Percentiles rank a stretch among this genome's conserved stretches.
These are phyloP conservation scores for Mycalesis mineus DNA, from an alignment of 2,888 invertebrate species.

Conservation along the genomic window DNA sequence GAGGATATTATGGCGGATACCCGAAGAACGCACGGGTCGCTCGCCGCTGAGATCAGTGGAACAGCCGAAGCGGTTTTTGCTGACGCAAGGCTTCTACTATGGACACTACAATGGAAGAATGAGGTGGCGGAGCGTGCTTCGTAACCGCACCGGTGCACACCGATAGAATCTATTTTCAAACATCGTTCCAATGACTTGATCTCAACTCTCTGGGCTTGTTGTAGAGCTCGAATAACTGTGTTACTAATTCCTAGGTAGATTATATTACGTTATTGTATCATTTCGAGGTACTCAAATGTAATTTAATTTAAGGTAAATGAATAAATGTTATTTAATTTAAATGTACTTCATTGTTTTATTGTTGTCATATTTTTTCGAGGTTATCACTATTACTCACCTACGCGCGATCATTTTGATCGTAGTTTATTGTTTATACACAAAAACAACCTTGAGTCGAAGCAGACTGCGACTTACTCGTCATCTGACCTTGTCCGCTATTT, in stretches of 20 bases:
- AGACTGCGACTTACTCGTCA: conserved; percentile 22
- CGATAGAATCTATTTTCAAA: conserved; percentile 44
- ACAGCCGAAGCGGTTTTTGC: conserved; percentile 64
- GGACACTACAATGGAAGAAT: conserved; percentile 48
- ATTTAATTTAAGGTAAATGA: conserved; percentile 66
- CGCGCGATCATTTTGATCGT: conserved; percentile 11
- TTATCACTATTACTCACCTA: conserved; percentile 24
- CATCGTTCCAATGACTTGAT: conserved; percentile 68
- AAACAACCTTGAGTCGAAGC: conserved; percentile 60
- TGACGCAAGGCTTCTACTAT: conserved; percentile 58
- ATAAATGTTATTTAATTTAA: conserved; percentile 44
- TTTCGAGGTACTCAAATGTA: conserved; percentile 49
- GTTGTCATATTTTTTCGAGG: conserved; percentile 37
- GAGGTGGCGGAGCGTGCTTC: conserved; percentile 42
- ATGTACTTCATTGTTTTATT: conserved; percentile 32
- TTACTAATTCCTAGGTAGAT: conserved; percentile 71
- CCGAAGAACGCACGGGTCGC: conserved; percentile 57
- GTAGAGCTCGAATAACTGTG: conserved; percentile 71
- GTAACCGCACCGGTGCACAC: conserved; percentile 33
- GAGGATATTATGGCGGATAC: conserved; percentile 67
- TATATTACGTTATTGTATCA: conserved; percentile 62
- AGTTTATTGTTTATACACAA: conserved; percentile 68
- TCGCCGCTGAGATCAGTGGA: conserved; percentile 69
- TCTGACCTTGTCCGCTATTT: conserved; percentile 30
- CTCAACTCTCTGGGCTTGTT: conserved; percentile 71